Conservation (phyloP, 2,113 vertebrate genomes). For the Lanius collurio region DNA sequence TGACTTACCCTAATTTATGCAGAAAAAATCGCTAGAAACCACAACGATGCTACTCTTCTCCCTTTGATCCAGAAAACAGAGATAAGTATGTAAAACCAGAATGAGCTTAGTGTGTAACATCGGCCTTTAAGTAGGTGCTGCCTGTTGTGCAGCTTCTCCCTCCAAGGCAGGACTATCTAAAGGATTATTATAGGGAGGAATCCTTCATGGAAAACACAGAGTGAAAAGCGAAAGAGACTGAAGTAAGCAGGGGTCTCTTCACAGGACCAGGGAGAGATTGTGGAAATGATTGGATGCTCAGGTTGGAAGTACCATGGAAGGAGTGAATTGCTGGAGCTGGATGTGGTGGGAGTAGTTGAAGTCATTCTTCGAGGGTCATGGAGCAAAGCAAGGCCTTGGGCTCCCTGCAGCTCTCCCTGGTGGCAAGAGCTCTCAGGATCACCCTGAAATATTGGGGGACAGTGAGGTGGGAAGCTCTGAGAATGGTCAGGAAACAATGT, state of each 20-base stretch:
- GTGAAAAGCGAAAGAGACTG: not conserved
- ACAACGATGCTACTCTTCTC: not conserved
- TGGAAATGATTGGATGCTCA: not conserved
- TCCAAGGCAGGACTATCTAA: not conserved
- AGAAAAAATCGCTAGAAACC: not conserved
- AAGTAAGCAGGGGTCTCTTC: not conserved
- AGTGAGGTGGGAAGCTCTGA: not conserved
- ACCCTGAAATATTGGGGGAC: not conserved
- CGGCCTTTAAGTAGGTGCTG: not conserved
- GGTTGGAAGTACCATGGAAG: not conserved
- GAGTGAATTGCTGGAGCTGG: not conserved
- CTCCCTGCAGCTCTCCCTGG: not conserved
- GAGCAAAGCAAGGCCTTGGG: not conserved
- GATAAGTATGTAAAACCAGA: not conserved
- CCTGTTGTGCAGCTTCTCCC: not conserved
- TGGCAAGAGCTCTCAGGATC: not conserved
- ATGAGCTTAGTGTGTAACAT: not conserved
- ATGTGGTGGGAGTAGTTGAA: not conserved
- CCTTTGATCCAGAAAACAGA: not conserved
- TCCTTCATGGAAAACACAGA: accelerated
- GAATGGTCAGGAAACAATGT: not conserved
- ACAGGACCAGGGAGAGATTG: not conserved
- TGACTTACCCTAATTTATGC: slow-evolving; percentile 5
- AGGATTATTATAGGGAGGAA: not conserved
- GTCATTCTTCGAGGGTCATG: not conserved